These are phyloP conservation scores for Bubo blakistoni DNA, from an alignment of 2,113 vertebrate genomes.

Conservation along the genomic window DNA sequence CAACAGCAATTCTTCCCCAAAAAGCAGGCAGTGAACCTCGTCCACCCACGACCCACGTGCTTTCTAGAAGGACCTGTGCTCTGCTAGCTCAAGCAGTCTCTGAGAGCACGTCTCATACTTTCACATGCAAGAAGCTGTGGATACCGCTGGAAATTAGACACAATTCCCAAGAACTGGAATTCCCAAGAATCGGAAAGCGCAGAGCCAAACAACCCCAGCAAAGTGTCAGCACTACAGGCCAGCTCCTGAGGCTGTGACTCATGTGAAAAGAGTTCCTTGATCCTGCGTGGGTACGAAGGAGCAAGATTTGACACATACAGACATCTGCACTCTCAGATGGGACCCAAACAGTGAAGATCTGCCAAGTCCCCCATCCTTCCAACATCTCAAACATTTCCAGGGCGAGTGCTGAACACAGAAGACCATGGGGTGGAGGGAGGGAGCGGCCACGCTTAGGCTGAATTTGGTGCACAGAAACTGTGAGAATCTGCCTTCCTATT, in stretches of 20 bases:
- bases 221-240: not conserved
- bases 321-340: not conserved
- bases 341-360: not conserved
- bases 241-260: not conserved
- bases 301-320: not conserved
- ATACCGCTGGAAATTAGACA: not conserved
- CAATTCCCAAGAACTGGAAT: not conserved
- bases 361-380: not conserved
- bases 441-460: not conserved
- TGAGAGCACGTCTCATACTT: not conserved
- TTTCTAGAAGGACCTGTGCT: not conserved
- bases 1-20: not conserved
- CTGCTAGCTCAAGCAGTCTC: not conserved
- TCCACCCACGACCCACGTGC: accelerated
- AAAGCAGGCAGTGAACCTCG: not conserved
- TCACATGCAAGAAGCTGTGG: not conserved
- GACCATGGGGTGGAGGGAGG: not conserved
- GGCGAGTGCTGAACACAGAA: accelerated
- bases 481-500: not conserved
- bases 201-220: not conserved
- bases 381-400: not conserved
- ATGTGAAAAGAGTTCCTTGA: not conserved
- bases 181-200: not conserved
- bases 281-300: not conserved
- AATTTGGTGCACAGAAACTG: not conserved